Base-by-base conservation (phyloP, 2,797 vertebrate species). In the Catamblyrhynchus diadema region DNA sequence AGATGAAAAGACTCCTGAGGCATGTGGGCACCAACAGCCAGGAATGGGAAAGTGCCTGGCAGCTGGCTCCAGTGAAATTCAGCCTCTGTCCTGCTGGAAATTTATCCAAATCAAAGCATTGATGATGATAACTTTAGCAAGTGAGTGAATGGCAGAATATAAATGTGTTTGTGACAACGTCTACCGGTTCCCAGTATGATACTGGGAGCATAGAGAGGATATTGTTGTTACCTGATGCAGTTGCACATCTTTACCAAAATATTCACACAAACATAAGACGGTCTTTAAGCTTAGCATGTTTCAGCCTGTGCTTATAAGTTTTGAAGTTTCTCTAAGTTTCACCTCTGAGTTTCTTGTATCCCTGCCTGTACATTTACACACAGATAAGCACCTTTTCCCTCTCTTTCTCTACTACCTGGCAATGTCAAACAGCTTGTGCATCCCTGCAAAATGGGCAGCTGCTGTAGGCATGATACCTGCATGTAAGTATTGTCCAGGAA, bases 401-500 rank as follows among this genome's bases (percentile, higher is more conserved):
- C 57, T 71, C 30, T n/a, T 74, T 67, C 35, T 6, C 0, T 32
- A 32, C 22, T 22, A 24, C 3, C 12, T 14, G 8, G 45, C 42
- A 73, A 33, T 35, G 54, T 50, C 86, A 94, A 50, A 33, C 61
- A 67, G 17, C 25, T 37, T 32, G n/a, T 71, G 53, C 53, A 13
- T 67, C 71, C 79, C 59, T 69, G 33, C 57, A 77, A 74, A 95
- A 50, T 0, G 10, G 44, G 35, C 6, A 12, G 35, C 24, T 80
- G 75, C 93, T 74, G 48, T 25, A 72, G 86, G 79, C 82, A 41
- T 42, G 23, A n/a, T 72, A 91, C 64, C 60, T 93, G 54, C 45
- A 25, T 75, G 81, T 91, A 94, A 90, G 45, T 75, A 66, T 67
- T 88, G 56, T 78, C 75, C 81, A 90, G 42, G 50, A 86, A 83